A percentile compares a stretch with the other conserved stretches of the same genome.
phyloP scores from a whole-genome alignment of 1,140 invertebrate genomes.

The Episyrphus balteatus region DNA sequence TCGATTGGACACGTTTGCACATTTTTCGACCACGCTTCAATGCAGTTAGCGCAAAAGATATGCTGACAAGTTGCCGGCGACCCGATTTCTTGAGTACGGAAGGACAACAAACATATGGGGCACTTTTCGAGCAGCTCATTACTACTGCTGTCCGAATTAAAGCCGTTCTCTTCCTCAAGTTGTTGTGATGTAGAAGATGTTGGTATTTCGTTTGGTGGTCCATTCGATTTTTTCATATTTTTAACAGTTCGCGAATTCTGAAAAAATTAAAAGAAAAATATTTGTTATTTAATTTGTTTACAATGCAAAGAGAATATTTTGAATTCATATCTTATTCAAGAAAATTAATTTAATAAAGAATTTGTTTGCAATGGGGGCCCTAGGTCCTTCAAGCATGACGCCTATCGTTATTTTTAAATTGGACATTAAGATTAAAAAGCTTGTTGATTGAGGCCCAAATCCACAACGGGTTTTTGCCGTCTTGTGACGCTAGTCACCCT shows the following conservation, averaged over 20 bases:
- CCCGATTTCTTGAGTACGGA: constrained; percentile 65
- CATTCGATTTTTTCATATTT: constrained; percentile 13
- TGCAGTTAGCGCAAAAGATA: constrained; percentile 77
- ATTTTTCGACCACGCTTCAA: constrained; percentile 87
- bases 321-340: too few species aligned
- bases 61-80: constrained; percentile 80
- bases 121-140: constrained; percentile 68
- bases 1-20: constrained; percentile 94
- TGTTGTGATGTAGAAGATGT: background rate
- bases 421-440: too few species aligned
- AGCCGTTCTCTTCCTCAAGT: constrained; percentile 26
- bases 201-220: constrained; percentile 7
- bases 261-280: constrained; percentile 5
- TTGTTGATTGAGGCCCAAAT: too few species aligned
- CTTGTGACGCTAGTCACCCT: too few species aligned
- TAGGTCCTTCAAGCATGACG: too few species aligned
- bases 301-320: too few species aligned
- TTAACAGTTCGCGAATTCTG: constrained; percentile 10
- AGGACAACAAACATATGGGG: constrained; percentile 68
- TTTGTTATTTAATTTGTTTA: too few species aligned
- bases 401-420: too few species aligned
- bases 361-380: too few species aligned
- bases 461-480: too few species aligned
- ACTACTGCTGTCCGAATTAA: constrained; percentile 49
- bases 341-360: too few species aligned